Conservation (phyloP, 2,888 invertebrate genomes). For the Hoplodrina blanda region DNA sequence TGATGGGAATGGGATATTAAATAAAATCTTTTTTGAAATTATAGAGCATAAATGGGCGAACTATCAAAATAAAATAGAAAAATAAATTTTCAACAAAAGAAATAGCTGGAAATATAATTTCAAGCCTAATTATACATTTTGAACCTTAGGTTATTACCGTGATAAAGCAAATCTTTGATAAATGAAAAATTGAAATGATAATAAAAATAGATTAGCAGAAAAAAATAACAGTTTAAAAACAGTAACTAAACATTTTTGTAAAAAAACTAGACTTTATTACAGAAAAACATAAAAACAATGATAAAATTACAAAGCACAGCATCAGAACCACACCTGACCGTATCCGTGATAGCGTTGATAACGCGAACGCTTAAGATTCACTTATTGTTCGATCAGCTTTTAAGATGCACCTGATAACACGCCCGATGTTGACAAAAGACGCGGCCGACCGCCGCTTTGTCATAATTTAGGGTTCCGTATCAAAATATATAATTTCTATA, state of each 20-base stretch:
- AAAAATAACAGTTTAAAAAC: no score
- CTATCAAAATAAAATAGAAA: no score
- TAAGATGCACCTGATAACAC: constrained; percentile 85
- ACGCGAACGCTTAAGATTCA: constrained; percentile 87
- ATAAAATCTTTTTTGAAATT: background rate
- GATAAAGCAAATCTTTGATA: no score
- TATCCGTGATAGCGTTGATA: constrained; percentile 80
- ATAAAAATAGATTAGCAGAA: no score
- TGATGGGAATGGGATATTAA: constrained; percentile 39
- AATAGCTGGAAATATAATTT: no score
- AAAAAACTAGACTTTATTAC: no score
- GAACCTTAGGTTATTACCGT: no score
- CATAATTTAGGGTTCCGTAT: constrained; percentile 78
- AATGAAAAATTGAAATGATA: no score
- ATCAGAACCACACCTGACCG: constrained; percentile 57
- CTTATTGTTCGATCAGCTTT: constrained; percentile 88
- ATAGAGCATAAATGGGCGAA: background rate
- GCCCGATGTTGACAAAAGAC: constrained; percentile 88
- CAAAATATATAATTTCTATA: background rate
- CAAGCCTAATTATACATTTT: background rate
- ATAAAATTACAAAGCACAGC: constrained; percentile 15
- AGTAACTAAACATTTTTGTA: no score
- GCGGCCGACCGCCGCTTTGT: constrained; percentile 79
- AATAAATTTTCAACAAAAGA: no score
- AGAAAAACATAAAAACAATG: background rate